Conservation (phyloP, 2,797 vertebrate species). For the Sphenopsis melanotis region DNA sequence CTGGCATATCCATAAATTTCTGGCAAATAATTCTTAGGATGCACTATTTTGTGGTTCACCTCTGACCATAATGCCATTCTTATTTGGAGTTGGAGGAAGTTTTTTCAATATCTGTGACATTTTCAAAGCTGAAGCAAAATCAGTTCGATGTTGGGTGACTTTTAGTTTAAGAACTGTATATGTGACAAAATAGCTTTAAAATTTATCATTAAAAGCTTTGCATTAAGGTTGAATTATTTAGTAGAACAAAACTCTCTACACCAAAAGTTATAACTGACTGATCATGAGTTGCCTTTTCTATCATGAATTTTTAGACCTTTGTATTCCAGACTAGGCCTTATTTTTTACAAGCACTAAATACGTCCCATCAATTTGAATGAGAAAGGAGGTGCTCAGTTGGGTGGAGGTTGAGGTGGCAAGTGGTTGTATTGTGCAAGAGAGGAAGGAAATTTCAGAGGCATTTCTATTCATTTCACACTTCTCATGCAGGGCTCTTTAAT, state of each 20-base stretch:
- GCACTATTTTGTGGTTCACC: neutral
- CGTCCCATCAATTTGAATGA: neutral
- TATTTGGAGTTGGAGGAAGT: neutral
- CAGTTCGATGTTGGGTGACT: neutral
- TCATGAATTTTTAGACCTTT: neutral
- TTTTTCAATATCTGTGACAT: neutral
- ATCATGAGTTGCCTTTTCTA: neutral
- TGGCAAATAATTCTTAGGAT: neutral
- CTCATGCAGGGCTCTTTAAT: neutral
- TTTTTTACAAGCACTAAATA: neutral
- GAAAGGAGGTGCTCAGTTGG: neutral
- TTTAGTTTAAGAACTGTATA: neutral
- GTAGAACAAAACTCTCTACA: neutral
- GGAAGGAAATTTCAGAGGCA: neutral
- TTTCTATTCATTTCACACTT: constrained; percentile 12
- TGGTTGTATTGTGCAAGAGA: neutral
- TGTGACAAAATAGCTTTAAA: neutral
- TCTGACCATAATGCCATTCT: neutral
- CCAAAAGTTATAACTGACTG: neutral
- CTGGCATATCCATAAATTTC: neutral
- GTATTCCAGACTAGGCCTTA: neutral
- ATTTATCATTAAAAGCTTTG: neutral
- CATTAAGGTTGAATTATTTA: neutral
- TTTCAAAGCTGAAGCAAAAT: neutral
- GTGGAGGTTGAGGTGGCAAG: neutral